Evolutionary conservation across 2,888 invertebrate species (phyloP), one percentile per base, ranked within the genome.

Genomic region (Chaitophorus viminalis): DNA sequence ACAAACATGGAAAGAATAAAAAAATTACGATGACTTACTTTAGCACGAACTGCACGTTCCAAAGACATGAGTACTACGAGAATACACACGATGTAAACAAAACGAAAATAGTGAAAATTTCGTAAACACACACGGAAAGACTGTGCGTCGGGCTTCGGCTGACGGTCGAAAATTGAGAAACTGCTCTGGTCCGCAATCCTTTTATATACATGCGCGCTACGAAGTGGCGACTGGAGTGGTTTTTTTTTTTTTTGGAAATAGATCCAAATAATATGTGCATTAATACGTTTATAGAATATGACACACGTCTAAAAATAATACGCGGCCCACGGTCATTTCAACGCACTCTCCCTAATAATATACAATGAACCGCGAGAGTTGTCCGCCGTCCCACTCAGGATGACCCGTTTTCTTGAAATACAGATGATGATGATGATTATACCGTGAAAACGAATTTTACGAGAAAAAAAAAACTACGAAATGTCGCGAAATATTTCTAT

Each of bases 11-110:
- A 1, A 4, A 70, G 18, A 33, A 25, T 2, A 18, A 54, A 21
- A 72, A 72, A 72, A 33, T 21, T 3, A 25, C 54, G 8, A 75
- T 25, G 88, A 91, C 93, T 93, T 92, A 97, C 96, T 95, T 97
- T 97, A 92, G 95, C 95, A 92, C 95, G 95, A 93, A 97, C 96
- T 94, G 95, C 95, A 93, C 97, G 95, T 95, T 97, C 96, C 92
- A 97, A 94, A 95, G 97, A 96, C 97, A 97, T 97, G 92, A 81
- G 2, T 79, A 46, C 33, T 46, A 72, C 60, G 52, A 60, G 39
- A 54, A 70, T 74, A 39, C 86, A 81, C 87, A 65, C 79, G 36
- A 46, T 75, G 31, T 14, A 68, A 77, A 60, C 46, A 31, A 82
- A 31, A 77, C n/a, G 25, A 33, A n/a, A 31, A 36, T 31, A 29